Evolutionary conservation across 2,113 vertebrate species (phyloP).

Genomic region (Lonchura striata): DNA sequence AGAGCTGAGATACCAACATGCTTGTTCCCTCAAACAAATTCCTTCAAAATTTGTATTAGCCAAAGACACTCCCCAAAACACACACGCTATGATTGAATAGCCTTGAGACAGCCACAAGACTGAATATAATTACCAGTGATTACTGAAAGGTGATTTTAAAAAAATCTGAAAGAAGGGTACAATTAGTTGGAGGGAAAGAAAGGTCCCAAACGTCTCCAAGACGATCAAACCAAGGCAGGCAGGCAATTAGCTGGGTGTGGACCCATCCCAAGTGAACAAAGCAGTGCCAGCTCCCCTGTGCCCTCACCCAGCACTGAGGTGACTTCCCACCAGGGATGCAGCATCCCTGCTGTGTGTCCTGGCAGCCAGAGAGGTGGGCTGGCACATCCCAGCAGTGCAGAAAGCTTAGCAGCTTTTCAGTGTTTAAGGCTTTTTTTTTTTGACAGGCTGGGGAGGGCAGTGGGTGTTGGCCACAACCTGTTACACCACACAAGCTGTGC

Average conservation of each 20-base stretch:
- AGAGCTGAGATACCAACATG: not conserved
- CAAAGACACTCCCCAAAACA: not conserved
- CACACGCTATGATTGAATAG: not conserved
- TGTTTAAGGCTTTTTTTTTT: not conserved
- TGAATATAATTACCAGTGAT: not conserved
- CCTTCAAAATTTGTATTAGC: not conserved
- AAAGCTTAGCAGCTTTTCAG: not conserved
- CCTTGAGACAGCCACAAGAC: slow-evolving; percentile 1
- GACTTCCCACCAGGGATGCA: not conserved
- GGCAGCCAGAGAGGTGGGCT: not conserved
- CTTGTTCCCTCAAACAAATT: not conserved
- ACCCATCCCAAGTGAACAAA: not conserved
- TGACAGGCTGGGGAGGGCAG: not conserved
- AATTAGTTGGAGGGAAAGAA: slow-evolving; percentile 33
- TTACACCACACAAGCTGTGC: not conserved
- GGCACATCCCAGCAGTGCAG: not conserved
- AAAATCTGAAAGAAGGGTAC: not conserved
- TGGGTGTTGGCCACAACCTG: slow-evolving; percentile 6
- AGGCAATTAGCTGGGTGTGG: slow-evolving; percentile 30
- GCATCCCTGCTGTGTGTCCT: fast-evolving
- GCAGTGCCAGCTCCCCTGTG: fast-evolving
- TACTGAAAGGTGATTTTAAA: not conserved
- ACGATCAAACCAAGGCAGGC: not conserved
- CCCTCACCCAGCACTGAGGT: fast-evolving
- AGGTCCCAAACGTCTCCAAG: not conserved